Evolutionary conservation across 2,113 vertebrate species (phyloP).

Genomic region (Hassar affinis): DNA sequence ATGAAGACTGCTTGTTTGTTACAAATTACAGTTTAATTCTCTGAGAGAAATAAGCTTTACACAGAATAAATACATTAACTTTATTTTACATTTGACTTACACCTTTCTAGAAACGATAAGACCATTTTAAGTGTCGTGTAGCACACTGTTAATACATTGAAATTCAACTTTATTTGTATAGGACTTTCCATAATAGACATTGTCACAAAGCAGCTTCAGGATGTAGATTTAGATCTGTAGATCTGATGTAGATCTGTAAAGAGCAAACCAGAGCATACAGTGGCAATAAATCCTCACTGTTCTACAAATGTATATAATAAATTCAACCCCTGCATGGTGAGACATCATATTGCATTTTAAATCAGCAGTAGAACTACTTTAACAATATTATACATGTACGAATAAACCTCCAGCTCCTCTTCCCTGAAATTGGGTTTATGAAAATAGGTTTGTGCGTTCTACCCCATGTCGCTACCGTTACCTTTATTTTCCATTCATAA

Average conservation of each 20-base stretch:
- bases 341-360: too few species aligned
- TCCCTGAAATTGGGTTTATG: too few species aligned
- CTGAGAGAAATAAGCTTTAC: background rate
- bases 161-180: background rate
- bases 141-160: background rate
- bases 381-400: too few species aligned
- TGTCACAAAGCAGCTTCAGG: background rate
- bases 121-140: background rate
- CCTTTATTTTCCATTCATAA: too few species aligned
- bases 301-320: background rate
- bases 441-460: too few species aligned
- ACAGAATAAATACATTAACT: background rate
- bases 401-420: too few species aligned
- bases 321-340: too few species aligned
- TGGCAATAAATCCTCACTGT: background rate
- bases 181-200: too few species aligned
- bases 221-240: background rate
- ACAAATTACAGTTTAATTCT: background rate
- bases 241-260: background rate
- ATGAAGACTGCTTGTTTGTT: background rate
- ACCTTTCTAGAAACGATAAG: background rate
- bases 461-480: too few species aligned
- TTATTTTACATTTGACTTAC: background rate
- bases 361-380: too few species aligned
- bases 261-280: background rate